phyloP scores from a whole-genome alignment of 2,888 invertebrate species.

The Cryptus viduatorius region DNA sequence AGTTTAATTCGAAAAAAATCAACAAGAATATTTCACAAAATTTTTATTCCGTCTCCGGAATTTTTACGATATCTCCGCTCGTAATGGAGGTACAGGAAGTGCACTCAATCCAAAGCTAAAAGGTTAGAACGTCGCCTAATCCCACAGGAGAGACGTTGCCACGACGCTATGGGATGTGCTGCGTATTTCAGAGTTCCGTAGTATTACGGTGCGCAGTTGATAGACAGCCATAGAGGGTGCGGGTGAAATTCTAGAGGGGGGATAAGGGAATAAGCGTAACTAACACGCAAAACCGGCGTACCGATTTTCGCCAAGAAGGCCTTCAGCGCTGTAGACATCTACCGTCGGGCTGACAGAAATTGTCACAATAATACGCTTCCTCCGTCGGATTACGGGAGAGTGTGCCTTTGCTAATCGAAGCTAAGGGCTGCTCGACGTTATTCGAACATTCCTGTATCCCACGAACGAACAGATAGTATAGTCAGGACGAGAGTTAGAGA shows the following conservation, averaged over 20 bases:
- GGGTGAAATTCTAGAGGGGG: neutral
- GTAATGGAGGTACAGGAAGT: conserved; percentile 11
- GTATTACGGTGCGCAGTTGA: neutral
- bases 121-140: conserved; percentile 11
- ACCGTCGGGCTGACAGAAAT: conserved; percentile 59
- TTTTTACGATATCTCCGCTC: neutral
- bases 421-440: conserved; percentile 56
- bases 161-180: neutral
- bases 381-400: conserved; percentile 64
- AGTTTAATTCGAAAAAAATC: neutral
- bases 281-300: neutral
- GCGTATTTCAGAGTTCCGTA: neutral
- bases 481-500: conserved; percentile 25
- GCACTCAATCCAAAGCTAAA: neutral
- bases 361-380: conserved; percentile 69
- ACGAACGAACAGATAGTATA: neutral
- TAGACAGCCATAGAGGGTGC: neutral
- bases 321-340: conserved; percentile 37
- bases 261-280: neutral
- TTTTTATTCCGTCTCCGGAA: neutral
- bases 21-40: neutral
- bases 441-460: conserved; percentile 12
- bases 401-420: conserved; percentile 67
- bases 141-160: conserved; percentile 22
- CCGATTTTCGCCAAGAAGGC: conserved; percentile 13